Evolutionary conservation across 2,888 invertebrate species (phyloP).

Genomic region (Platycheirus rosarum): DNA sequence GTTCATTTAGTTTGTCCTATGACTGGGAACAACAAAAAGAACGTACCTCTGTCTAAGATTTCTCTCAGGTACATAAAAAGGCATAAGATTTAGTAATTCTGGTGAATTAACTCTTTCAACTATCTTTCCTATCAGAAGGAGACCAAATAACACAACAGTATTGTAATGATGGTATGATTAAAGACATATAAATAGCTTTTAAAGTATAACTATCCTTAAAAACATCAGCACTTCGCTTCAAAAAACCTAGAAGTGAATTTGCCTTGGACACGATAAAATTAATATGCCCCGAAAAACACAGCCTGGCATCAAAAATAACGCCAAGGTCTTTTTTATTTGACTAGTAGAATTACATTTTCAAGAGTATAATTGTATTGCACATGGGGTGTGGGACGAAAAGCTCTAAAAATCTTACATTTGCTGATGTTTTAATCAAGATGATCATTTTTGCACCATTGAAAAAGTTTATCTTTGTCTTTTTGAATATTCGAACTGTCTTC

Average conservation of each 20-base stretch:
- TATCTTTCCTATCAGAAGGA: neutral
- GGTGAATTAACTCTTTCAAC: neutral
- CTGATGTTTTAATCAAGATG: neutral
- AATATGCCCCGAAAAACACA: too few relatives aligned
- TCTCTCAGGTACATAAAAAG: too few relatives aligned
- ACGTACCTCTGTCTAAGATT: neutral
- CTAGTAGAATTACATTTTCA: neutral
- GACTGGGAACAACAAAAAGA: neutral
- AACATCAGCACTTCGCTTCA: too few relatives aligned
- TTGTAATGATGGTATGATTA: neutral
- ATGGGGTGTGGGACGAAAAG: neutral
- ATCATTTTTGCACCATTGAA: neutral
- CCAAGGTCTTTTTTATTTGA: neutral
- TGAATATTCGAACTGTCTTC: neutral
- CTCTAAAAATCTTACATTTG: neutral
- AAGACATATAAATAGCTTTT: neutral
- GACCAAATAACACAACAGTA: too few relatives aligned
- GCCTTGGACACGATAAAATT: too few relatives aligned
- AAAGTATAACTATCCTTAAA: too few relatives aligned
- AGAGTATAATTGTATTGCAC: neutral
- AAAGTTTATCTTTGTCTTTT: neutral
- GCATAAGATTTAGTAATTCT: neutral
- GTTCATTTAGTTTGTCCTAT: conserved; percentile 1
- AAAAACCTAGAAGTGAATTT: too few relatives aligned
- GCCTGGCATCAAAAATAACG: neutral